Evolutionary conservation across 2,797 vertebrate species (phyloP).

Genomic region (Ibycter americanus): DNA sequence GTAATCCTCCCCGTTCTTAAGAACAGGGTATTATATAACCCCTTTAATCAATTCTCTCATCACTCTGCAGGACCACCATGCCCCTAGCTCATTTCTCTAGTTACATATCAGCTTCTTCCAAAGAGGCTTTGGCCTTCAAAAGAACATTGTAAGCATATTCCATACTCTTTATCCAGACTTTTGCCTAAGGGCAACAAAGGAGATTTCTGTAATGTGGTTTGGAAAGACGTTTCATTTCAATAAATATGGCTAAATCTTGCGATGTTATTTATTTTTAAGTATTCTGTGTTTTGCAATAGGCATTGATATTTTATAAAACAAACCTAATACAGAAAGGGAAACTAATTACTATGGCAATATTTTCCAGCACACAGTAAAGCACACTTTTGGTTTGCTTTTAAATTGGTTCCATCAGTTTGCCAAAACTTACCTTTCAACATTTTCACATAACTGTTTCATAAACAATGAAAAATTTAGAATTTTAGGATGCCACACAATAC

Average conservation of each 20-base stretch:
- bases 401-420: not conserved
- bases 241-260: not conserved
- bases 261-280: not conserved
- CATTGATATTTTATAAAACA: not conserved
- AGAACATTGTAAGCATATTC: not conserved
- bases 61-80: not conserved
- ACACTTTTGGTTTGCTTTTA: not conserved
- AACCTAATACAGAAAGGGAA: not conserved
- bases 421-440: not conserved
- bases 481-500: not conserved
- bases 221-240: not conserved
- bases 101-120: not conserved
- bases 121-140: not conserved
- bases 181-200: not conserved
- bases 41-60: not conserved
- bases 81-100: not conserved
- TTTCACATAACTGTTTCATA: not conserved
- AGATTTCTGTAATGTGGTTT: not conserved
- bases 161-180: not conserved
- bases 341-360: not conserved
- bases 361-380: not conserved
- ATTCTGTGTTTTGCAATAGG: not conserved
- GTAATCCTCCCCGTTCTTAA: not conserved
- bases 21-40: not conserved
- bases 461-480: not conserved